Conservation (phyloP, 1,140 invertebrate species). For the Tetranychus cinnabarinus region DNA sequence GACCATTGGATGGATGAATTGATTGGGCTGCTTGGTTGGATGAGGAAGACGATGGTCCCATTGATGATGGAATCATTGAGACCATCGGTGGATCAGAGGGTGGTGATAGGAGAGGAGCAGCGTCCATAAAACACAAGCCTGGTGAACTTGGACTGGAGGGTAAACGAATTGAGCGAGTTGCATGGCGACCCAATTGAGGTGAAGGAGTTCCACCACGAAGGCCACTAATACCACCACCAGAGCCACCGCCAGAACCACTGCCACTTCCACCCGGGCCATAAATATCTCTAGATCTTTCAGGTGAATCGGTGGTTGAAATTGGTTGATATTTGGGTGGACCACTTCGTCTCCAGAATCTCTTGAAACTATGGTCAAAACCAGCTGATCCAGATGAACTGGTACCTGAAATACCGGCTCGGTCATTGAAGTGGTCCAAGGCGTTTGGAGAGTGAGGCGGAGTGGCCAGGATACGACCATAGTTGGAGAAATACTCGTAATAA, state of each 20-base stretch:
- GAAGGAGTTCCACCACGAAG: not conserved
- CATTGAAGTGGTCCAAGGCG: not conserved
- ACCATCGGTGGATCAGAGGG: not conserved
- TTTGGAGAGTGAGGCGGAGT: constrained; percentile 1
- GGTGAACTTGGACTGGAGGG: not conserved
- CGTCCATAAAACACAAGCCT: not conserved
- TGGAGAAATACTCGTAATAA: constrained; percentile 9
- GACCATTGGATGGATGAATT: not conserved
- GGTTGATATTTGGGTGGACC: constrained; percentile 1
- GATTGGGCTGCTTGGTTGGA: not conserved
- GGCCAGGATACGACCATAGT: constrained; percentile 16
- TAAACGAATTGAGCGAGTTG: not conserved
- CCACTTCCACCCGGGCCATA: not conserved
- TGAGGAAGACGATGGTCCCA: not conserved
- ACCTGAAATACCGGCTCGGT: not conserved
- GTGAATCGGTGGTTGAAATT: not conserved
- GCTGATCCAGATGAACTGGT: not conserved
- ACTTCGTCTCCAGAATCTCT: not conserved
- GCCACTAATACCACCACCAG: no score
- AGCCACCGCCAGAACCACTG: not conserved
- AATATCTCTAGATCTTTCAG: not conserved
- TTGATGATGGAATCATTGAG: not conserved
- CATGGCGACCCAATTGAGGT: not conserved
- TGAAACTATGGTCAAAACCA: not conserved
- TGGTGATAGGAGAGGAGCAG: constrained; percentile 4